Percentiles rank a stretch among this genome's conserved stretches.
These are phyloP conservation scores for Pagrus major DNA, from an alignment of 2,113 vertebrate genomes.

Conservation along the genomic window DNA sequence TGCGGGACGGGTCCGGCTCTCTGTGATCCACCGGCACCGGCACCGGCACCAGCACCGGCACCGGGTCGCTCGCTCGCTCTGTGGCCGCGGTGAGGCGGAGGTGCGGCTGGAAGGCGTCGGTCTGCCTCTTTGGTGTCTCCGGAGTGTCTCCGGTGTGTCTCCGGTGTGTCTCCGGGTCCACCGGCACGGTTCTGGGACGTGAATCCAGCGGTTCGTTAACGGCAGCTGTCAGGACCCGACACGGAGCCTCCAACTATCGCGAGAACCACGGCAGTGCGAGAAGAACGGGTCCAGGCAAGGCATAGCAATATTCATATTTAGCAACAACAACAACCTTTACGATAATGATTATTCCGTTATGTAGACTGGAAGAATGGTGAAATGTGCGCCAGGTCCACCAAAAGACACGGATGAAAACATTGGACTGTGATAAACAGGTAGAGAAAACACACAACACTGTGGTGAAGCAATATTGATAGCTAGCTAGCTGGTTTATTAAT, in stretches of 20 bases:
- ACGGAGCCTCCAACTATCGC: constrained; percentile 47
- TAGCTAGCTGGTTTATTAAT: constrained; percentile 69
- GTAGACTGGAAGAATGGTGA: neutral
- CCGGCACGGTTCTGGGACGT: neutral
- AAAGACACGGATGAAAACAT: constrained; percentile 12
- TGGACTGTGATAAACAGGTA: constrained; percentile 63
- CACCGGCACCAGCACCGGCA: too few species aligned
- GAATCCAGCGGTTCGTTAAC: neutral
- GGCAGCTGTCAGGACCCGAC: neutral
- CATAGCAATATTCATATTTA: constrained; percentile 72
- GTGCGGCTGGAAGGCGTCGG: too few species aligned
- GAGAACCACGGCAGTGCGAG: constrained; percentile 50
- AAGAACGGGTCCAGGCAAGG: constrained; percentile 56
- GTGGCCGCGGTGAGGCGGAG: too few species aligned
- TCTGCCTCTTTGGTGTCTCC: too few species aligned
- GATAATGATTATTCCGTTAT: constrained; percentile 1
- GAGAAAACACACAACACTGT: neutral
- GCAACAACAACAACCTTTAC: constrained; percentile 65
- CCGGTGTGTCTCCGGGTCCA: neutral
- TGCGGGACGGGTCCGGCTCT: too few species aligned
- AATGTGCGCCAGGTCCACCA: neutral
- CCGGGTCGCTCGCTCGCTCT: too few species aligned
- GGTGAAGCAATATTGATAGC: constrained; percentile 22
- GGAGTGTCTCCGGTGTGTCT: too few species aligned
- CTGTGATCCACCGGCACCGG: too few species aligned